Evolutionary conservation across 2,797 vertebrate species (phyloP).

Genomic region (Centropyge bicolor): DNA sequence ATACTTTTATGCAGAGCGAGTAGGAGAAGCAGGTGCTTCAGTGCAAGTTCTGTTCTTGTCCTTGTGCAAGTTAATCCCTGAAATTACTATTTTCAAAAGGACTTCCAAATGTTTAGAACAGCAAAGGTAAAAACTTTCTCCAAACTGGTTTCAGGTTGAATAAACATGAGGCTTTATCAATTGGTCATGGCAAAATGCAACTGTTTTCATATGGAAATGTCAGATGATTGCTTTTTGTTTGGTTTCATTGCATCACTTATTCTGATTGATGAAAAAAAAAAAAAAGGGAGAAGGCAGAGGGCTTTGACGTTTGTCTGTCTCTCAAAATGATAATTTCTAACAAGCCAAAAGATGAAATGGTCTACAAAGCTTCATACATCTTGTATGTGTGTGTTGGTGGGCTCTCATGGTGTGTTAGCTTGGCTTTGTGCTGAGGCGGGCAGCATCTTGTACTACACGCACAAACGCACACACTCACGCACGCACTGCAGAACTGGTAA

Average conservation of each 20-base stretch:
- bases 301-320: conserved; percentile 33
- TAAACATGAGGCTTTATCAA: conserved; percentile 25
- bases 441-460: conserved; percentile 5
- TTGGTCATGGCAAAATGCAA: conserved; percentile 12
- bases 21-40: not conserved
- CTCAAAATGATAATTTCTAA: conserved; percentile 37
- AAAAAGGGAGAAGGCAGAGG: not conserved
- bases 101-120: conserved; percentile 4
- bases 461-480: not conserved
- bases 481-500: conserved; percentile 9
- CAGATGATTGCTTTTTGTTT: conserved; percentile 37
- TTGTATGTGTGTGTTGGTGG: conserved; percentile 19
- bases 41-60: not conserved
- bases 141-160: conserved; percentile 27
- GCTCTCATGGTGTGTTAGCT: not conserved
- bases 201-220: conserved; percentile 45
- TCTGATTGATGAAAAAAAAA: conserved; percentile 38
- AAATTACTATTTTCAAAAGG: conserved; percentile 1
- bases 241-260: conserved; percentile 21
- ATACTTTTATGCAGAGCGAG: not conserved
- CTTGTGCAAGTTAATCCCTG: not conserved
- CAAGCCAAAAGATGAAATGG: conserved; percentile 2
- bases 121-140: conserved; percentile 29
- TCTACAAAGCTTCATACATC: conserved; percentile 4
- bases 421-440: conserved; percentile 24